Percentiles rank a stretch among this genome's conserved stretches.
Conservation (phyloP, 2,113 vertebrate genomes). For the Pleuronectes platessa region DNA sequence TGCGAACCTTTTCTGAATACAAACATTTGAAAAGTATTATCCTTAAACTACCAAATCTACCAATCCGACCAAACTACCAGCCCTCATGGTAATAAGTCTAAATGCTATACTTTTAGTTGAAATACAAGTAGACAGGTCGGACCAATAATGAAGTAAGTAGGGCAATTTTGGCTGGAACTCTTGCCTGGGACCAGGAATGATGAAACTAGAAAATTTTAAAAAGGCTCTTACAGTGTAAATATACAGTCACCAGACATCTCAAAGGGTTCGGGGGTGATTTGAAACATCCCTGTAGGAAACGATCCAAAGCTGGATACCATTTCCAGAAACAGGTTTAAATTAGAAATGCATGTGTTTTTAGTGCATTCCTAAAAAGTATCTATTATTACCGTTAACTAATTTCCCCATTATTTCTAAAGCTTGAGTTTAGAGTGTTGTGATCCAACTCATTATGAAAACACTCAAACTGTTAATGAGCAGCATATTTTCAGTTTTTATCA, state of each 20-base stretch:
- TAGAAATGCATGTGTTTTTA: slow-evolving; percentile 8
- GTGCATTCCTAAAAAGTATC: neutral
- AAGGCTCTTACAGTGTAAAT: slow-evolving; percentile 13
- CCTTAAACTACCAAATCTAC: no score
- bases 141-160: slow-evolving; percentile 26
- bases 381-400: neutral
- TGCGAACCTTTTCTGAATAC: neutral
- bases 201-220: slow-evolving; percentile 6
- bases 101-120: slow-evolving; percentile 25
- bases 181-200: slow-evolving; percentile 26
- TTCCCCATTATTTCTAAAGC: neutral
- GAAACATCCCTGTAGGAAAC: slow-evolving; percentile 56
- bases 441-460: neutral
- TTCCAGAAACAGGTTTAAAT: slow-evolving; percentile 43
- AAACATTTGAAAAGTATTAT: neutral
- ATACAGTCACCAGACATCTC: slow-evolving; percentile 42
- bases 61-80: slow-evolving; percentile 15
- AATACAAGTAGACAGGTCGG: slow-evolving; percentile 35
- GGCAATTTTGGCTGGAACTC: slow-evolving; percentile 42
- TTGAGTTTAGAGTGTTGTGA: neutral
- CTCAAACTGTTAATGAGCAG: neutral
- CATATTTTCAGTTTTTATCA: no score
- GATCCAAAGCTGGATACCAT: slow-evolving; percentile 32
- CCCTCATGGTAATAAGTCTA: slow-evolving; percentile 18
- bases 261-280: slow-evolving; percentile 40